Evolutionary conservation across 2,888 invertebrate species (phyloP), one percentile per base, ranked within the genome.

Genomic region (Ochropacha duplaris): DNA sequence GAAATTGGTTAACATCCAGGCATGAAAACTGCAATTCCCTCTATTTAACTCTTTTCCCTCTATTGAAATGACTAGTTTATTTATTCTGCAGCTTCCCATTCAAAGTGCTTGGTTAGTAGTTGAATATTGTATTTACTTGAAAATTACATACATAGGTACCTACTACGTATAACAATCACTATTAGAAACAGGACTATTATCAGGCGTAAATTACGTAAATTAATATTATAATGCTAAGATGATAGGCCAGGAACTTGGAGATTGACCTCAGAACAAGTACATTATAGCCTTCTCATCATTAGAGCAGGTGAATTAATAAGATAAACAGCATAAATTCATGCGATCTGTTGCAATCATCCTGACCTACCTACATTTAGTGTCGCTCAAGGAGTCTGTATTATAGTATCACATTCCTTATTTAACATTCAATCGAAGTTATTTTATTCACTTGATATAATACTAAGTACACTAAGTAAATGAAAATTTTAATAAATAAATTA

Each of bases 1-100:
- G 61, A 76, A 79, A 71, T 83, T 90, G 90, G 90, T 84, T 49
- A 57, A 59, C 60, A 71, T 87, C 88, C 90, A 90, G 72, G 68
- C 54, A 61, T 64, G 64, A 67, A 66, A 62, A 72, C 74, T 77
- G 68, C 68, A 74, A 84, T 79, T 79, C 79, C 74, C 76, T 65
- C 70, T 79, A 77, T 79, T 78, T 77, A 74, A n/a, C n/a, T n/a
- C n/a, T n/a, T n/a, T 79, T 79, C 79, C 74, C 76, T 65, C 70
- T 79, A 77, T 79, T 78, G 76, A 74, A 81, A 79, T 76, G 73
- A 70, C 60, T 55, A 69, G 66, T 72, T 74, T 69, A 72, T 69
- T 59, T 61, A 55, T 59, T 51, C 58, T 57, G 60, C 52, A 61
- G 28, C 50, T 31, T 51, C 19, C 19, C 24, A 16, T 22, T 50